Evolutionary conservation across 2,797 vertebrate species (phyloP).

Genomic region (Phalloptychus januarius): DNA sequence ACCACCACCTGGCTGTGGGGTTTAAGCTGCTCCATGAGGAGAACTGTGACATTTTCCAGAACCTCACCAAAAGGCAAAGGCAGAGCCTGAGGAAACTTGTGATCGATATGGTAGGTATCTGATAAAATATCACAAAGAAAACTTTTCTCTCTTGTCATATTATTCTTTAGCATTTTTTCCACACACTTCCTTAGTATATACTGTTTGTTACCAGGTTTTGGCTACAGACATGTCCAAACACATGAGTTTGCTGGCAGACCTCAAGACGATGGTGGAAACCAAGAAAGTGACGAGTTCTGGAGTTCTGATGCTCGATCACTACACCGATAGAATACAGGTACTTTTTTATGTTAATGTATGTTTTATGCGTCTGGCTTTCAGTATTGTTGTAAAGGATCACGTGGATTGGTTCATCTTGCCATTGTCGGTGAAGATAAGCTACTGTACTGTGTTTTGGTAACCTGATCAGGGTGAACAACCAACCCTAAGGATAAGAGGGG

Average conservation of each 20-base stretch:
- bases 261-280: conserved; percentile 97
- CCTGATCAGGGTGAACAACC: background rate
- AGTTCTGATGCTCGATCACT: conserved; percentile 92
- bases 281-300: conserved; percentile 97
- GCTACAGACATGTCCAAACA: conserved; percentile 98
- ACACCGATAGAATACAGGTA: conserved; percentile 94
- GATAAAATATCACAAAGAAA: conserved; percentile 1
- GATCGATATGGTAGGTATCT: conserved; percentile 89
- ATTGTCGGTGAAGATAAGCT: background rate
- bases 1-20: conserved; percentile 94
- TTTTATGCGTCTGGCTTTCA: background rate
- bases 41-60: conserved; percentile 97
- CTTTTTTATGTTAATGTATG: conserved; percentile 12
- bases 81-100: conserved; percentile 94
- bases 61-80: conserved; percentile 89
- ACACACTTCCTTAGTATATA: background rate
- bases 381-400: background rate
- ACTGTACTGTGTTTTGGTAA: too few relatives aligned
- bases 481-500: background rate
- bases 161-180: background rate
- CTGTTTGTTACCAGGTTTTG: conserved; percentile 82
- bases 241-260: conserved; percentile 93
- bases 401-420: background rate
- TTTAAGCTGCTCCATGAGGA: conserved; percentile 95
- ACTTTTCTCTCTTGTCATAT: background rate